These are phyloP conservation scores for Cossypha caffra DNA, from an alignment of 2,797 vertebrate species.

Conservation along the genomic window DNA sequence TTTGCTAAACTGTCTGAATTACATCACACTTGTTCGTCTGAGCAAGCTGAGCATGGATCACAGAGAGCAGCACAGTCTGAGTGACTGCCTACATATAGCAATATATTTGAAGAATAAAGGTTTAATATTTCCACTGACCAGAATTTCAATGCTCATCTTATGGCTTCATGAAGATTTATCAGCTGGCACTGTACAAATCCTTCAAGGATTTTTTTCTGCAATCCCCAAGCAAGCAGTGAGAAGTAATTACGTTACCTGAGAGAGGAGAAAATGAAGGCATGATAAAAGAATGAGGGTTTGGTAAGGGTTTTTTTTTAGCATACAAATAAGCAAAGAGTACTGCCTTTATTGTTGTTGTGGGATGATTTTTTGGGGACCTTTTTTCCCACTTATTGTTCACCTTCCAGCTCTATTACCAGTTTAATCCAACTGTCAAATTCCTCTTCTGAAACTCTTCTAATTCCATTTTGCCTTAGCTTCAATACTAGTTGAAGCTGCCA, in stretches of 20 bases:
- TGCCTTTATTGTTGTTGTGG: not conserved
- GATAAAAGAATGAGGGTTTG: not conserved
- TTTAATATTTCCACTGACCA: not conserved
- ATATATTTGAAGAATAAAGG: constrained; percentile 1
- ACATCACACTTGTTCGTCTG: not conserved
- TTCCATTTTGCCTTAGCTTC: constrained; percentile 3
- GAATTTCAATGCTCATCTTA: constrained; percentile 26
- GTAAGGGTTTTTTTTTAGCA: rapidly evolving
- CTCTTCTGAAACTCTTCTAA: not conserved
- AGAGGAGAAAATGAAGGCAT: not conserved
- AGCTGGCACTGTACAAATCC: not conserved
- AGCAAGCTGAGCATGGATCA: not conserved
- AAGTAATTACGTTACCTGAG: not conserved
- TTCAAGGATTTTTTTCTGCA: not conserved
- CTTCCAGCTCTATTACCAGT: constrained; percentile 20
- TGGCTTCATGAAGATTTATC: not conserved
- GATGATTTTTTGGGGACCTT: rapidly evolving
- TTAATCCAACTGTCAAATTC: not conserved
- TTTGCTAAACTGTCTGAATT: not conserved
- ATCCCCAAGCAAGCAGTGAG: not conserved
- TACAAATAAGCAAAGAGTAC: not conserved
- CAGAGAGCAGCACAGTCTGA: not conserved
- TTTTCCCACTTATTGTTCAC: not conserved
- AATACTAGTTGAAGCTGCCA: not conserved
- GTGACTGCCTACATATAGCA: not conserved